These are phyloP conservation scores for Glaucomys volans DNA, from an alignment of 2,113 vertebrate genomes.

Conservation along the genomic window DNA sequence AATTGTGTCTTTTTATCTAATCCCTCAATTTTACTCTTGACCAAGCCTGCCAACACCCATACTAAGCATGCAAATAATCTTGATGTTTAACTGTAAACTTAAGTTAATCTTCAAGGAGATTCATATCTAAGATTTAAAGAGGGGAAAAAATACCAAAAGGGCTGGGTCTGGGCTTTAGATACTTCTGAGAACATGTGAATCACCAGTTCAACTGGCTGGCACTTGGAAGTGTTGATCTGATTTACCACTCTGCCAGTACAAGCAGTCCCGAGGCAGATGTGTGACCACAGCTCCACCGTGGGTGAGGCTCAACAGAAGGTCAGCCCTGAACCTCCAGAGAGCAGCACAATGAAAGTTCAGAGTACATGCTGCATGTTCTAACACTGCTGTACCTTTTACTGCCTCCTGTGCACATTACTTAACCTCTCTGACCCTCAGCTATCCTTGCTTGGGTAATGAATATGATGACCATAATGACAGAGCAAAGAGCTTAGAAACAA, in stretches of 20 bases:
- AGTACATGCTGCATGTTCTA: background rate
- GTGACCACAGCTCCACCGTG: background rate
- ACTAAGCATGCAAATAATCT: conserved; percentile 44
- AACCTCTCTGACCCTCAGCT: background rate
- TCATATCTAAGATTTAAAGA: conserved; percentile 25
- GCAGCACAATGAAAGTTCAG: background rate
- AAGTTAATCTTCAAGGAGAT: background rate
- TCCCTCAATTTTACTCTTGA: background rate
- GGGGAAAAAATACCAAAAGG: background rate
- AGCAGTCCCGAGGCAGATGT: background rate
- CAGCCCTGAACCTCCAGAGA: background rate
- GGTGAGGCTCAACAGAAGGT: background rate
- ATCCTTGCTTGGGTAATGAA: background rate
- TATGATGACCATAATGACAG: background rate
- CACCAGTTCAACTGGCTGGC: background rate
- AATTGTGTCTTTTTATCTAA: conserved; percentile 11
- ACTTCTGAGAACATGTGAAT: conserved; percentile 23
- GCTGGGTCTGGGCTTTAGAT: background rate
- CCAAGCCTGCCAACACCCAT: background rate
- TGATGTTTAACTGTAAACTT: conserved; percentile 26
- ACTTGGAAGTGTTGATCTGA: background rate
- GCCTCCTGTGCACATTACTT: background rate
- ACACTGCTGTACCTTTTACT: background rate
- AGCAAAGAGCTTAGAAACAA: background rate
- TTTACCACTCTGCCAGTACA: background rate